Percentiles rank a stretch among this genome's conserved stretches.
Conservation (phyloP, 1,140 invertebrate species). For the Drosophila persimilis region DNA sequence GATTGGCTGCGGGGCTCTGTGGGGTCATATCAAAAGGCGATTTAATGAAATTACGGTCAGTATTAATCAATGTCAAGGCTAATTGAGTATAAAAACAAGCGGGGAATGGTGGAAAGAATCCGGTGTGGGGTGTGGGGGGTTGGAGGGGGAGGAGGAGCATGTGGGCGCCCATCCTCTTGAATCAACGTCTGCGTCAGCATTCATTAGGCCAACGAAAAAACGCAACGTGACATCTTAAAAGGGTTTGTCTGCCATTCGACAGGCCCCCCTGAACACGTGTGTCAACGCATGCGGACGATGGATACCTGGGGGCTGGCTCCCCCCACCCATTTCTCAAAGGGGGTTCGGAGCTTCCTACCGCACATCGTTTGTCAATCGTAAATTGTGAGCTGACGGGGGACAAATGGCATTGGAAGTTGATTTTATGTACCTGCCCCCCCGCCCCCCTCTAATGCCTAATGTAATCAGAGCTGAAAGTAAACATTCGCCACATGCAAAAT, state of each 20-base stretch:
- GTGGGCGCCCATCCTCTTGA: constrained; percentile 7
- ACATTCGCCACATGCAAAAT: constrained; percentile 60
- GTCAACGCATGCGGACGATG: constrained; percentile 33
- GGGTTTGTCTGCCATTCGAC: constrained; percentile 41
- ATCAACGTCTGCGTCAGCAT: constrained; percentile 66
- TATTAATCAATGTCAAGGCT: constrained; percentile 78
- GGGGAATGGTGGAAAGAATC: too few relatives aligned
- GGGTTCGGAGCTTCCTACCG: constrained; percentile 13
- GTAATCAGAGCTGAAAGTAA: constrained; percentile 57
- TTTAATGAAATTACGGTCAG: constrained; percentile 79
- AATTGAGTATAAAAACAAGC: constrained; percentile 78
- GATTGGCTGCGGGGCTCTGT: constrained; percentile 1
- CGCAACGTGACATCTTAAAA: constrained; percentile 73
- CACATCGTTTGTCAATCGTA: constrained; percentile 70
- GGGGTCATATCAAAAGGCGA: constrained; percentile 70
- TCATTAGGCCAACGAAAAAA: constrained; percentile 63
- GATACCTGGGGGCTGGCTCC: too few relatives aligned
- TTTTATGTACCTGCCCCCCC: constrained; percentile 56
- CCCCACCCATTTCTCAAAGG: too few relatives aligned
- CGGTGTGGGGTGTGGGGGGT: too few relatives aligned
- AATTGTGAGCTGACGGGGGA: constrained; percentile 70
- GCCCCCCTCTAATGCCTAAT: constrained; percentile 45
- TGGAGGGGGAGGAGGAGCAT: too few relatives aligned
- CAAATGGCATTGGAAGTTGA: constrained; percentile 72
- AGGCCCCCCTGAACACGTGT: constrained; percentile 5